phyloP scores from a whole-genome alignment of 2,888 invertebrate species.

The Monochamus alternatus region DNA sequence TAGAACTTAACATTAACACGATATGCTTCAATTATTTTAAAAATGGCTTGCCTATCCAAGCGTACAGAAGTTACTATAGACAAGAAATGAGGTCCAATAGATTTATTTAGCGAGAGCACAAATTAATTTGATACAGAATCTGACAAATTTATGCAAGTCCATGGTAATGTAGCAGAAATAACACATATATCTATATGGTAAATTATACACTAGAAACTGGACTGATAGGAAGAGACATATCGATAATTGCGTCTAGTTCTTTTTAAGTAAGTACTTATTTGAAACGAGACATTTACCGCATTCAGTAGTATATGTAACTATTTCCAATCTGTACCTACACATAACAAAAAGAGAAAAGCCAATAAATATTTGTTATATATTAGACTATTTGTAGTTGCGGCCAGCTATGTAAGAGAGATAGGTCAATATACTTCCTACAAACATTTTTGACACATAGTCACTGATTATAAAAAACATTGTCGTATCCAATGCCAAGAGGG shows the following conservation, averaged over 20 bases:
- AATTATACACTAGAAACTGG: slow-evolving; percentile 25
- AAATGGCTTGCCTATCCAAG: not conserved
- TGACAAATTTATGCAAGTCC: slow-evolving; percentile 19
- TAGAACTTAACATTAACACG: slow-evolving; percentile 9
- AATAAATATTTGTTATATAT: slow-evolving; percentile 25
- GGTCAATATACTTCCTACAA: too few species aligned
- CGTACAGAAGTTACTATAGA: not conserved
- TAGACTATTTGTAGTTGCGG: not conserved
- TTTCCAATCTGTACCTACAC: not conserved
- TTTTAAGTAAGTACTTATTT: slow-evolving; percentile 6
- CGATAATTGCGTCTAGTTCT: slow-evolving; percentile 28
- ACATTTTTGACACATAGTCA: too few species aligned
- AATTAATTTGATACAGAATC: not conserved
- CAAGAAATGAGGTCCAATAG: not conserved
- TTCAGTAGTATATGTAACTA: slow-evolving; percentile 13
- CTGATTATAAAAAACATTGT: too few species aligned
- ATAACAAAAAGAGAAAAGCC: slow-evolving; percentile 26
- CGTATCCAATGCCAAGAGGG: too few species aligned
- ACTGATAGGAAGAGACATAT: slow-evolving; percentile 18
- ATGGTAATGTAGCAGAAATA: not conserved
- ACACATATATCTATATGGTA: slow-evolving; percentile 6
- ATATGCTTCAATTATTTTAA: not conserved
- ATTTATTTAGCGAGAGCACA: slow-evolving; percentile 3
- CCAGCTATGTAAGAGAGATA: not conserved
- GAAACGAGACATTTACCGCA: slow-evolving; percentile 10